Evolutionary conservation across 2,797 vertebrate genomes (phyloP).

Genomic region (Girardinus metallicus): DNA sequence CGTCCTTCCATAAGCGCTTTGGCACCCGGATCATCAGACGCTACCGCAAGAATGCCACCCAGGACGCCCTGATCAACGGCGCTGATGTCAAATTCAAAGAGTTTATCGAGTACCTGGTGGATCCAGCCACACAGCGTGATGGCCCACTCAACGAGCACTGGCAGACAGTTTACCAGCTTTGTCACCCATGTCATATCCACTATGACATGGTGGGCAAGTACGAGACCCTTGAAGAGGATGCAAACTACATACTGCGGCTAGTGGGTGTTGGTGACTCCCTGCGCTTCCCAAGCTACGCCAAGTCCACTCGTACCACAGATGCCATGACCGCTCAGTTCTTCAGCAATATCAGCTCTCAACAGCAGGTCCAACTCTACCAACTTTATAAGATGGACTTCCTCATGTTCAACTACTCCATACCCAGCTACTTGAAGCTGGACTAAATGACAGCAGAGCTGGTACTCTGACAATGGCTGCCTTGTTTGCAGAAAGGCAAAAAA

Average conservation of each 20-base stretch:
- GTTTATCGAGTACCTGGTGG: constrained; percentile 92
- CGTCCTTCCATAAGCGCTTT: constrained; percentile 96
- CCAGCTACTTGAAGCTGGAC: constrained; percentile 93
- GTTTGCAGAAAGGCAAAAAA: constrained; percentile 28
- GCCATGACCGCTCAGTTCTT: constrained; percentile 98
- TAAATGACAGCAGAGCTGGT: constrained; percentile 67
- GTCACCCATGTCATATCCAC: constrained; percentile 97
- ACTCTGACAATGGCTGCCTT: constrained; percentile 53
- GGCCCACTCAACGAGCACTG: constrained; percentile 98
- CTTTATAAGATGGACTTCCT: constrained; percentile 98
- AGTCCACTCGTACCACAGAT: constrained; percentile 97
- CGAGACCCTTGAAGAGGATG: constrained; percentile 94
- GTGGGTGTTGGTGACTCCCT: constrained; percentile 87
- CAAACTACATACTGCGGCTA: constrained; percentile 90
- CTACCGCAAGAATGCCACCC: constrained; percentile 94
- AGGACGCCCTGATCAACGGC: constrained; percentile 89
- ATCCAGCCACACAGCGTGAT: constrained; percentile 92
- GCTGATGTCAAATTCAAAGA: constrained; percentile 93
- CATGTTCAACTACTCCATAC: constrained; percentile 98
- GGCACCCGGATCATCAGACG: constrained; percentile 95
- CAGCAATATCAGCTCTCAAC: constrained; percentile 93
- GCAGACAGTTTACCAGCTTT: constrained; percentile 95
- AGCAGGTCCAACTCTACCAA: constrained; percentile 92
- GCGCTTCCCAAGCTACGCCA: constrained; percentile 94
- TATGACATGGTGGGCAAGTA: constrained; percentile 98